phyloP scores from a whole-genome alignment of 37 sponge, comb jelly and placozoan genomes.

The Chondrosia reniformis region DNA sequence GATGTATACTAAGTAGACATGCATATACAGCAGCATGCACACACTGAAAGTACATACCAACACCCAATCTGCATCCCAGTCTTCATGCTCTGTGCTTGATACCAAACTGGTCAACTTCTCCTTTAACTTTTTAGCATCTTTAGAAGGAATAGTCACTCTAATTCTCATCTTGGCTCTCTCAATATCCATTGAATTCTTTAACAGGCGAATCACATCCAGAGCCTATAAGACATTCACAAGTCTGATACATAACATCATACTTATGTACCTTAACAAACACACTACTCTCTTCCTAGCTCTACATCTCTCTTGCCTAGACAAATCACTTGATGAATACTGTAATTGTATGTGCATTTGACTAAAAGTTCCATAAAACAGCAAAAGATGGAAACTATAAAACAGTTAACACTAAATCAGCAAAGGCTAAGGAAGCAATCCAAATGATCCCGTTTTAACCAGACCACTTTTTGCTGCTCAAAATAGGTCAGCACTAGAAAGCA shows the following conservation, averaged over 20 bases:
- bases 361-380: too few relatives aligned
- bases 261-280: too few relatives aligned
- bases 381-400: too few relatives aligned
- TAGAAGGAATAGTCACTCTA: constrained; percentile 54
- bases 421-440: too few relatives aligned
- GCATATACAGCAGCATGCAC: too few relatives aligned
- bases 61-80: constrained; percentile 50
- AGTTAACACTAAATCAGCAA: too few relatives aligned
- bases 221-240: constrained; percentile 55
- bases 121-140: constrained; percentile 69
- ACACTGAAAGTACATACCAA: constrained; percentile 24
- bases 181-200: constrained; percentile 79
- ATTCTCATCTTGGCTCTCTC: constrained; percentile 90
- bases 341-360: too few relatives aligned
- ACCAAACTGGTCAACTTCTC: constrained; percentile 63
- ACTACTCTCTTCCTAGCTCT: too few relatives aligned
- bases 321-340: neutral
- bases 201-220: constrained; percentile 82
- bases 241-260: neutral
- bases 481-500: too few relatives aligned
- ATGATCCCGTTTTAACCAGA: too few relatives aligned
- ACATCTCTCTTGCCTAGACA: neutral
- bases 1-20: too few relatives aligned
- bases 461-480: too few relatives aligned
- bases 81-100: constrained; percentile 69